These are phyloP conservation scores for Sebastes diaconus DNA, from an alignment of 2,797 vertebrate genomes.

Conservation along the genomic window DNA sequence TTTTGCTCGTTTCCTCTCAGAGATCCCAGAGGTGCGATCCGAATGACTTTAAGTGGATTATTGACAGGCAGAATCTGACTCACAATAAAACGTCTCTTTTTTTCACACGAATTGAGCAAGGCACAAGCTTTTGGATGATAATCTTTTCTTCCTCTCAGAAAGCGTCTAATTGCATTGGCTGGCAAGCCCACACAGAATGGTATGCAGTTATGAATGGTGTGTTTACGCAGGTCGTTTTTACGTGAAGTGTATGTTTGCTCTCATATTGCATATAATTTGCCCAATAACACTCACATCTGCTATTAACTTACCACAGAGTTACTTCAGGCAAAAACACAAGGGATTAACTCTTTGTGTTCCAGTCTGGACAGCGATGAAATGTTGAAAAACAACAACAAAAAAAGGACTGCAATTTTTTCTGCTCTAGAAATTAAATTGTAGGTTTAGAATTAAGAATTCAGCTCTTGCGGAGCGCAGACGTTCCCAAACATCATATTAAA, in stretches of 20 bases:
- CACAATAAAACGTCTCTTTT: conserved; percentile 62
- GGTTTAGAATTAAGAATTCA: conserved; percentile 39
- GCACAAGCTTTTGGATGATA: conserved; percentile 72
- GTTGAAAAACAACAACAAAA: conserved; percentile 33
- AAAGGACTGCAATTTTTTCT: conserved; percentile 9
- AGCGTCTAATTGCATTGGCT: conserved; percentile 80
- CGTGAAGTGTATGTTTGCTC: conserved; percentile 77
- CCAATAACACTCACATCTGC: conserved; percentile 80
- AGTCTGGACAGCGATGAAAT: conserved; percentile 36
- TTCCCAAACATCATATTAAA: conserved; percentile 58
- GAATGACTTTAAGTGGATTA: conserved; percentile 71
- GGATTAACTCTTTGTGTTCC: conserved; percentile 60
- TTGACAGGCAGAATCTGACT: conserved; percentile 67
- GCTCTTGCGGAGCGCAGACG: conserved; percentile 17
- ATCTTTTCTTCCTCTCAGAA: conserved; percentile 81
- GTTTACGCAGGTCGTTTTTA: conserved; percentile 79
- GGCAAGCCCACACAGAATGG: conserved; percentile 83
- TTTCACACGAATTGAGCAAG: conserved; percentile 68
- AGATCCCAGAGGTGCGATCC: conserved; percentile 70
- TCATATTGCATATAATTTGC: conserved; percentile 83
- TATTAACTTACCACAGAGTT: conserved; percentile 77
- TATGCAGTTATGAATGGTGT: conserved; percentile 77
- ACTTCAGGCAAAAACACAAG: conserved; percentile 57
- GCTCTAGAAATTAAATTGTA: conserved; percentile 41
- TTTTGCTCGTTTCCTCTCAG: conserved; percentile 65